Evolutionary conservation across 2,797 vertebrate species (phyloP).

Genomic region (Enteromius unitaeniatus): DNA sequence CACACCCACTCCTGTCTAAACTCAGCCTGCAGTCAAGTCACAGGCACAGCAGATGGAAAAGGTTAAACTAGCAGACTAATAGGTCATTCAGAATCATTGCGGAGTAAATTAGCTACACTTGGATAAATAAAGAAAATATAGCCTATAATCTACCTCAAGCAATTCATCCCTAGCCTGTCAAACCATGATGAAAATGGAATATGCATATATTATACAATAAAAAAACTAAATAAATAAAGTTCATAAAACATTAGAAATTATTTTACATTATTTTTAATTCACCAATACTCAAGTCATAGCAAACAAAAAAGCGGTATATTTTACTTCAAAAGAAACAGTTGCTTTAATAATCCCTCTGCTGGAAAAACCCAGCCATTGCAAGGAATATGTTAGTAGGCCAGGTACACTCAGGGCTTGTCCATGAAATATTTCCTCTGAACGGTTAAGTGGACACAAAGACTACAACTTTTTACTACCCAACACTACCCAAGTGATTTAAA

Average conservation of each 20-base stretch:
- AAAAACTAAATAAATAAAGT: background rate
- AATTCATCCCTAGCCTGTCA: background rate
- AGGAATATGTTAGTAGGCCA: background rate
- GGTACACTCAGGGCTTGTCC: background rate
- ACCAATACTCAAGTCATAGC: background rate
- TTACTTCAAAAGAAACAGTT: background rate
- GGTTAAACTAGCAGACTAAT: conserved; percentile 14
- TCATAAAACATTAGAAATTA: background rate
- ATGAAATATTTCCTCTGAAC: background rate
- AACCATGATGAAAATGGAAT: background rate
- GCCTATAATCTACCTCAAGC: background rate
- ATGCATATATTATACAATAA: background rate
- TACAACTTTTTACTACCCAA: background rate
- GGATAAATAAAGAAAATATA: background rate
- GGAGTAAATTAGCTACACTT: conserved; percentile 17
- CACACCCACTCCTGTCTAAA: conserved; percentile 27
- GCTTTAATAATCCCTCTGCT: conserved; percentile 20
- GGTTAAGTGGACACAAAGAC: background rate
- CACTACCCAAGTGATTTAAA: background rate
- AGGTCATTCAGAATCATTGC: conserved; percentile 12
- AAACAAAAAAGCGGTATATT: background rate
- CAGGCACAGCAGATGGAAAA: background rate
- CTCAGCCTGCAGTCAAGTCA: conserved; percentile 23
- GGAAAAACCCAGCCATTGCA: conserved; percentile 5
- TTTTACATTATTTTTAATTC: too few species aligned